phyloP scores from a whole-genome alignment of 2,888 invertebrate species.

The Ophion ventricosus region DNA sequence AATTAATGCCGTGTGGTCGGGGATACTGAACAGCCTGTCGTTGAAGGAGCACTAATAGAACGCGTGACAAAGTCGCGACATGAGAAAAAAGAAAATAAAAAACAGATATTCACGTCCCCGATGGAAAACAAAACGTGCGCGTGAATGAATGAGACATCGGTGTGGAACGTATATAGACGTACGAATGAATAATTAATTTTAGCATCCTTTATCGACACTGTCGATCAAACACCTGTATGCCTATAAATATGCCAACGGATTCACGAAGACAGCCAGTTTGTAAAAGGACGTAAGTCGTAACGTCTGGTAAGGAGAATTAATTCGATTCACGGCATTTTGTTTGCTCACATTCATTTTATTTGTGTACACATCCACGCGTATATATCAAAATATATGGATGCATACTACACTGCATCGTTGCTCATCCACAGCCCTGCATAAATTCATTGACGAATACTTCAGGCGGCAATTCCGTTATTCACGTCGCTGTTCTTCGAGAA shows the following conservation, averaged over 20 bases:
- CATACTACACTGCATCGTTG: slow-evolving; percentile 23
- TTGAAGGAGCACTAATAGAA: not conserved
- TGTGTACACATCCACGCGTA: not conserved
- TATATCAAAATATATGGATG: not conserved
- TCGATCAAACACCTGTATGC: slow-evolving; percentile 56
- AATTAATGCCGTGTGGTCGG: not conserved
- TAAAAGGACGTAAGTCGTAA: slow-evolving; percentile 1
- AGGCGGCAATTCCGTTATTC: slow-evolving; percentile 41
- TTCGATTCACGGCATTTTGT: not conserved
- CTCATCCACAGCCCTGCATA: slow-evolving; percentile 52
- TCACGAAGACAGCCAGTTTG: not conserved
- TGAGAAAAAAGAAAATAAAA: not conserved
- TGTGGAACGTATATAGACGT: slow-evolving; percentile 13
- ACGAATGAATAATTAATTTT: slow-evolving; percentile 58
- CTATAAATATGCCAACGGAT: slow-evolving; percentile 44
- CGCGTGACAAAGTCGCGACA: slow-evolving; percentile 5
- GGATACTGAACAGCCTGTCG: not conserved
- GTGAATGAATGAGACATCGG: slow-evolving; percentile 46
- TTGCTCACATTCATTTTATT: not conserved
- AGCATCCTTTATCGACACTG: slow-evolving; percentile 45
- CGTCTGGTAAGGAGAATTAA: slow-evolving; percentile 16
- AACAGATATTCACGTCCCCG: not conserved
- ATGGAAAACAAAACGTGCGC: slow-evolving; percentile 26
- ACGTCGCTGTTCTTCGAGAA: slow-evolving; percentile 39
- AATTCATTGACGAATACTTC: slow-evolving; percentile 49